A percentile compares a stretch with the other conserved stretches of the same genome.
phyloP scores from a whole-genome alignment of 2,888 invertebrate species.

The Dendrolimus houi region DNA sequence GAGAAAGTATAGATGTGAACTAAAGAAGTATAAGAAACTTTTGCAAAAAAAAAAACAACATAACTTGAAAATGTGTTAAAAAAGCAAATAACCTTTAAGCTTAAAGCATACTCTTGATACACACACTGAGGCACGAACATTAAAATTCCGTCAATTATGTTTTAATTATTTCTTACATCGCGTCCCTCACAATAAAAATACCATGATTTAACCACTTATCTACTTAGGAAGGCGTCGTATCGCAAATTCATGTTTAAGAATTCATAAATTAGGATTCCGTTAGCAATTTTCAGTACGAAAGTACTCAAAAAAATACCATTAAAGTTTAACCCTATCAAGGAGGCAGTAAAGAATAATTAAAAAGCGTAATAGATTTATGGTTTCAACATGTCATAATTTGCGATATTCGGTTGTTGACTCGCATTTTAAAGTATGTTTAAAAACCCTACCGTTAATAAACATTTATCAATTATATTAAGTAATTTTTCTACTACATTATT shows the following conservation, averaged over 20 bases:
- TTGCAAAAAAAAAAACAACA: no score
- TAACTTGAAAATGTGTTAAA: no score
- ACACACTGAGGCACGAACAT: conserved; percentile 31
- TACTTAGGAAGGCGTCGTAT: conserved; percentile 13
- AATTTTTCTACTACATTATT: no score
- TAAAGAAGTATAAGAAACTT: no score
- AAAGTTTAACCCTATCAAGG: not conserved
- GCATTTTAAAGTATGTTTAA: not conserved
- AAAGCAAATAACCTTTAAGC: not conserved
- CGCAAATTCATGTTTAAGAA: conserved; percentile 27
- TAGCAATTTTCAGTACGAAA: not conserved
- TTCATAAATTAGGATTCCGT: conserved; percentile 18
- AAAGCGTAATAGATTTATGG: not conserved
- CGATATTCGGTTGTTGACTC: not conserved
- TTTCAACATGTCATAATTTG: not conserved
- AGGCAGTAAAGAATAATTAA: not conserved
- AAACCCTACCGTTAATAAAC: no score
- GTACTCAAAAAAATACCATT: not conserved
- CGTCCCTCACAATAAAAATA: conserved; percentile 38
- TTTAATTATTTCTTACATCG: conserved; percentile 41
- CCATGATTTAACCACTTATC: conserved; percentile 32
- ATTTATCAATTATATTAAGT: no score
- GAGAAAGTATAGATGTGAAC: no score
- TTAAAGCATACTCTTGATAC: not conserved
- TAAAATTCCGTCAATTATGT: conserved; percentile 55